These are phyloP conservation scores for Eupeodes corollae DNA, from an alignment of 1,140 invertebrate genomes.

Conservation along the genomic window DNA sequence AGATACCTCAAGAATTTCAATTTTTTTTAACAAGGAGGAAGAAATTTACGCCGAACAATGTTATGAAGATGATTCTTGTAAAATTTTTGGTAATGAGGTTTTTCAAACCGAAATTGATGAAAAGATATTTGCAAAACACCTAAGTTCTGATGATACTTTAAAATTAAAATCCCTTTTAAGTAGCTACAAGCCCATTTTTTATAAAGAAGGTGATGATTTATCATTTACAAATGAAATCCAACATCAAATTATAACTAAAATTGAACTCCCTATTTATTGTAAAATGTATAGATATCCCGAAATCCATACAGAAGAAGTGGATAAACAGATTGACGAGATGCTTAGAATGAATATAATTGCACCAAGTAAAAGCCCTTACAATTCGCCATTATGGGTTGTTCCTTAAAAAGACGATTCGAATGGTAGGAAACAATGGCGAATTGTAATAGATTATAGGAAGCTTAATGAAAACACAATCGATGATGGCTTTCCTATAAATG, in stretches of 20 bases:
- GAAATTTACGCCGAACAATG: no score
- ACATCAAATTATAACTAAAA: slow-evolving; percentile 5
- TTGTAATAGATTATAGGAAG: no score
- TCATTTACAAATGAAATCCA: slow-evolving; percentile 3
- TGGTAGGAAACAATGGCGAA: slow-evolving; percentile 23
- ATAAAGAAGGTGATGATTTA: slow-evolving; percentile 1
- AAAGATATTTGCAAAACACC: no score
- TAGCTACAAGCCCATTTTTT: neutral
- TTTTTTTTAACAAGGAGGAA: no score
- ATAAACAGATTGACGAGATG: slow-evolving; percentile 9
- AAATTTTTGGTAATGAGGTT: no score
- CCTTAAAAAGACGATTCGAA: slow-evolving; percentile 13
- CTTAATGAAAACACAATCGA: slow-evolving; percentile 27
- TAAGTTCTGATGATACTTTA: no score
- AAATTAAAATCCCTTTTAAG: no score
- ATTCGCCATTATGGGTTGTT: slow-evolving; percentile 10
- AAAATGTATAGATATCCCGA: slow-evolving; percentile 6
- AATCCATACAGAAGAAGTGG: slow-evolving; percentile 5
- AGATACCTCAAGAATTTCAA: no score
- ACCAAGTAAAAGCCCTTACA: slow-evolving; percentile 3
- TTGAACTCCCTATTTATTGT: slow-evolving; percentile 2
- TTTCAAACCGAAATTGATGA: no score
- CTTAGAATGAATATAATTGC: slow-evolving; percentile 6
- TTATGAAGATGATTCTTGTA: no score
- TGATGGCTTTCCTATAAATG: slow-evolving; percentile 40